Conservation (phyloP, 2,113 vertebrate species). For the Daubentonia madagascariensis region DNA sequence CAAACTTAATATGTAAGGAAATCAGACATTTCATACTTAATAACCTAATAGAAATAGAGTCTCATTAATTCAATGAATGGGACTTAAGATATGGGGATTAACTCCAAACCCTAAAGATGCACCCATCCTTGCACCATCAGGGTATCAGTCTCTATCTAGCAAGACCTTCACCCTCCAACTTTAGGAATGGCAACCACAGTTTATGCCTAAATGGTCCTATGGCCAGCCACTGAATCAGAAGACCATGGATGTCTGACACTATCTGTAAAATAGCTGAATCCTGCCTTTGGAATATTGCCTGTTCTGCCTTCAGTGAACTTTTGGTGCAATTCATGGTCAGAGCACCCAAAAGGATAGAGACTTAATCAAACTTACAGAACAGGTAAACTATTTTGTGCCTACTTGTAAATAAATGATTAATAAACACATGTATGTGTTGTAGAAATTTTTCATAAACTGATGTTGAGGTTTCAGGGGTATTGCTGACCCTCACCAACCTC, state of each 20-base stretch:
- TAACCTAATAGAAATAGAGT: neutral
- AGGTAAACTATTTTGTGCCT: neutral
- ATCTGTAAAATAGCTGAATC: neutral
- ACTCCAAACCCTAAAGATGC: neutral
- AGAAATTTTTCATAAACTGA: neutral
- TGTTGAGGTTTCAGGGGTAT: neutral
- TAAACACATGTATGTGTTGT: neutral
- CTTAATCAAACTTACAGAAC: neutral
- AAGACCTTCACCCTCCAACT: neutral
- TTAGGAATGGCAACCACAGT: neutral
- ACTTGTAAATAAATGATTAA: neutral
- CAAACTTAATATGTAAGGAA: too few relatives aligned
- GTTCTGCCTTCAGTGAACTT: neutral
- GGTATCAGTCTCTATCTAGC: neutral
- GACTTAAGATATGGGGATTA: neutral
- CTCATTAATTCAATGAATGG: neutral
- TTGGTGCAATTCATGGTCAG: neutral
- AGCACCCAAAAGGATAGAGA: neutral
- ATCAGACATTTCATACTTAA: too few relatives aligned
- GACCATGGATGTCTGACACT: neutral
- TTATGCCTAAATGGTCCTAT: neutral
- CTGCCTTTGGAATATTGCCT: neutral
- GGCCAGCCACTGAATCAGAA: neutral
- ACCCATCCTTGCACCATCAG: neutral
- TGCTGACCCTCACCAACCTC: neutral